Evolutionary conservation across 2,888 invertebrate genomes (phyloP).

Genomic region (Labia minor): DNA sequence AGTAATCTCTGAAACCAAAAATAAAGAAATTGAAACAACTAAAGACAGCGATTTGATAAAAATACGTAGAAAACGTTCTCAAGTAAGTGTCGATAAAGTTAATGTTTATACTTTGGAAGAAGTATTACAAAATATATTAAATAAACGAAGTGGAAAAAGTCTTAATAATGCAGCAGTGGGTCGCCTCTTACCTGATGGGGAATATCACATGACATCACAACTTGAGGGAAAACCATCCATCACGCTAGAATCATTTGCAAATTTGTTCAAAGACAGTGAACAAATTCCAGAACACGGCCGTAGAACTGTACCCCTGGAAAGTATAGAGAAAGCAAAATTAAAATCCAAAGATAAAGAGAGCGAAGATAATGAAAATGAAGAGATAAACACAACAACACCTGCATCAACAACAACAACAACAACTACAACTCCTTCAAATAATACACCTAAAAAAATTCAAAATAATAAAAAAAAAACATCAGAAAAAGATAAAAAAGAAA

Average conservation of each 20-base stretch:
- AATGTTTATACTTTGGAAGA: background rate
- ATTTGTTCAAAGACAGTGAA: background rate
- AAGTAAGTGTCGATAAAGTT: background rate
- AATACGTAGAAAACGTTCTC: background rate
- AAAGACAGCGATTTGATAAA: background rate
- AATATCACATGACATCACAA: background rate
- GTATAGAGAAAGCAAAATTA: background rate
- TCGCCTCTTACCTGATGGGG: background rate
- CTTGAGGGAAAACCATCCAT: background rate
- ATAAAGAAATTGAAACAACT: background rate
- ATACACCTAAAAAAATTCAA: too few relatives aligned
- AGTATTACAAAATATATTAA: background rate
- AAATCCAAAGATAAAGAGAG: slow-evolving; percentile 24
- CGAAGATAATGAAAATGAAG: slow-evolving; percentile 27
- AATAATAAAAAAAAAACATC: background rate
- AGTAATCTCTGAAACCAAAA: background rate
- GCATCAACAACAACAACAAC: slow-evolving; percentile 31
- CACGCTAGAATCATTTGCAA: background rate
- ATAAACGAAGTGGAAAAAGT: background rate
- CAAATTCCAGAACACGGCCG: slow-evolving; percentile 24
- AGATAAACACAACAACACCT: slow-evolving; percentile 26
- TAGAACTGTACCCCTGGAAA: background rate
- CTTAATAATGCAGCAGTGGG: background rate
- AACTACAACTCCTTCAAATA: background rate
- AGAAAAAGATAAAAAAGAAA: background rate